A percentile compares a stretch with the other conserved stretches of the same genome.
phyloP scores from a whole-genome alignment of 2,797 vertebrate genomes.

The Gymnodraco acuticeps region DNA sequence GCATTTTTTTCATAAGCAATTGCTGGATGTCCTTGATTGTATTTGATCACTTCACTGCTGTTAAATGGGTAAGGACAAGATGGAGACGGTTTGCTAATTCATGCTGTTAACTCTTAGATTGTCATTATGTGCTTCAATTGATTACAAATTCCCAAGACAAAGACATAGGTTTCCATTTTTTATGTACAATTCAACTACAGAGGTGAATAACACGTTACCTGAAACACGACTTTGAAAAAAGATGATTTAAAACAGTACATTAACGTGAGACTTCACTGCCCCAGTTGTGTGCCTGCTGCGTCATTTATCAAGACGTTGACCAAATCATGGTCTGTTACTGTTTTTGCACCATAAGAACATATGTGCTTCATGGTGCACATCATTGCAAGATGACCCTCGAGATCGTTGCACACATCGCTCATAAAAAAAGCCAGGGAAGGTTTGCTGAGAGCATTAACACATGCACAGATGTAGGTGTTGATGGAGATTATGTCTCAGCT shows the following conservation, averaged over 20 bases:
- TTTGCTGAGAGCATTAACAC: background rate
- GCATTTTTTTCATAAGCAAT: conserved; percentile 40
- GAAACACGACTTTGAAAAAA: conserved; percentile 7
- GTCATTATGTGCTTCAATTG: background rate
- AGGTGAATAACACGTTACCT: background rate
- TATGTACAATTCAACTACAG: background rate
- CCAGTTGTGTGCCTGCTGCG: no score
- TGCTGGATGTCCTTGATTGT: conserved; percentile 27
- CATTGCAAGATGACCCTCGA: conserved; percentile 2
- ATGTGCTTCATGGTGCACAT: background rate
- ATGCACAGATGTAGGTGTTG: conserved; percentile 28
- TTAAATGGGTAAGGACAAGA: conserved; percentile 22
- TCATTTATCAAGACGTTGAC: conserved; percentile 4
- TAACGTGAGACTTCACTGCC: background rate
- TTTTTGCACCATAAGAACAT: conserved; percentile 7
- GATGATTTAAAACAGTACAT: background rate
- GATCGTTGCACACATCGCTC: background rate
- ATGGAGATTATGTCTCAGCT: conserved; percentile 22
- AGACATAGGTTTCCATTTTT: background rate
- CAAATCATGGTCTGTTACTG: conserved; percentile 3
- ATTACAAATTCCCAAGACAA: no score
- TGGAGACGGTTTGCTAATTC: background rate
- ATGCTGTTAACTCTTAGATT: background rate
- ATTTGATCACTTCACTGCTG: conserved; percentile 31
- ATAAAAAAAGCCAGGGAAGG: background rate